Conservation (phyloP, 92 coral and sea anemone genomes). For the Umimayanthus chanpuru region DNA sequence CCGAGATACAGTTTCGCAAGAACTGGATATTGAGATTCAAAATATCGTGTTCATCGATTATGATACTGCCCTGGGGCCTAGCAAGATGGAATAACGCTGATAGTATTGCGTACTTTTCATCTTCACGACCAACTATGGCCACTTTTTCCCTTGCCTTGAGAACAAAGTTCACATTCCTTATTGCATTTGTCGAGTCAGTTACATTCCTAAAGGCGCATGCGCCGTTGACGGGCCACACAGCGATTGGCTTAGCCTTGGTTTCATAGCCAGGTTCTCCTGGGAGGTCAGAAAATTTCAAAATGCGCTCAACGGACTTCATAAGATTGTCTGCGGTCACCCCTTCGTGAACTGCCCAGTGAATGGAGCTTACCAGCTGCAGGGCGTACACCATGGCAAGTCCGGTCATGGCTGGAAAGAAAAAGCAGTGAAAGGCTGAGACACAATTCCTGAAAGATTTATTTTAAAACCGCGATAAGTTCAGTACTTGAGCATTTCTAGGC, state of each 20-base stretch:
- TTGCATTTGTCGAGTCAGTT: neutral
- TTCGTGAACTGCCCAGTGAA: constrained; percentile 45
- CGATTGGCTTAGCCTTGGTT: constrained; percentile 50
- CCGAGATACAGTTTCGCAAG: constrained; percentile 53
- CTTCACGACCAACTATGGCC: constrained; percentile 41
- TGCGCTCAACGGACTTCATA: constrained; percentile 46
- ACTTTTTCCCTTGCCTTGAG: constrained; percentile 49
- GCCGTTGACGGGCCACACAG: constrained; percentile 56
- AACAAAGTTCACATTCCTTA: constrained; percentile 29
- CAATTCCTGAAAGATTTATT: neutral
- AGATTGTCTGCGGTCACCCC: constrained; percentile 33
- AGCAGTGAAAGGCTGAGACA: neutral
- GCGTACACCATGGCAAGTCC: constrained; percentile 47
- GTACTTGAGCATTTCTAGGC: constrained; percentile 27
- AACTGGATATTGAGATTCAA: constrained; percentile 36
- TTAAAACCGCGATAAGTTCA: neutral
- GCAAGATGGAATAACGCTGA: constrained; percentile 41
- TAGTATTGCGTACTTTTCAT: constrained; percentile 42
- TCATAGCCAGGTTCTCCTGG: constrained; percentile 57
- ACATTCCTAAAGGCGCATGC: constrained; percentile 34
- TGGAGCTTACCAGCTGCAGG: constrained; percentile 24
- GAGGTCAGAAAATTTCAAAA: constrained; percentile 40
- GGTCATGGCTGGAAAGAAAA: constrained; percentile 16
- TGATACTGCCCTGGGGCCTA: constrained; percentile 32
- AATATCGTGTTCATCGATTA: constrained; percentile 45